These are phyloP conservation scores for Lobophora halterata DNA, from an alignment of 2,888 invertebrate genomes.

Conservation along the genomic window DNA sequence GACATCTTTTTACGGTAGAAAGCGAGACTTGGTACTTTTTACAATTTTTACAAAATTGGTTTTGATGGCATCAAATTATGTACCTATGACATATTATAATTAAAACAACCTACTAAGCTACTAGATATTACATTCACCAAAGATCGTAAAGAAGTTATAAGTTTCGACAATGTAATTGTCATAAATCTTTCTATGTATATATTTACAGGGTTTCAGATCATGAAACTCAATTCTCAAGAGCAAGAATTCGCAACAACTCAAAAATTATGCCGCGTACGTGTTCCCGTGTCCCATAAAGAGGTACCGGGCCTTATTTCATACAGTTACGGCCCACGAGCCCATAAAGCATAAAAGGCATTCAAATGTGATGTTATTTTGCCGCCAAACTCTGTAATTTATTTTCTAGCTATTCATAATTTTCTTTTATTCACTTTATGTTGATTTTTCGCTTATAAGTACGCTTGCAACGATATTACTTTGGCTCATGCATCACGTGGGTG, in stretches of 20 bases:
- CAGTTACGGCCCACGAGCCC: constrained; percentile 69
- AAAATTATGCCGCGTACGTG: constrained; percentile 76
- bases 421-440: constrained; percentile 82
- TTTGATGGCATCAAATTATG: too few species aligned
- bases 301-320: constrained; percentile 74
- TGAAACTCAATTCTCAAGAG: constrained; percentile 27
- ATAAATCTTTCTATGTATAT: too few species aligned
- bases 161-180: too few species aligned
- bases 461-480: constrained; percentile 77
- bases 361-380: constrained; percentile 81
- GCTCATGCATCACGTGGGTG: constrained; percentile 68
- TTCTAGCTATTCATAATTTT: constrained; percentile 80
- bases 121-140: too few species aligned
- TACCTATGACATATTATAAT: too few species aligned
- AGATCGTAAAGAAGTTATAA: too few species aligned
- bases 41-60: too few species aligned
- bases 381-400: constrained; percentile 80
- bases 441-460: constrained; percentile 77
- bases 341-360: constrained; percentile 81
- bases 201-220: constrained; percentile 15
- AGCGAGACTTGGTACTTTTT: too few species aligned
- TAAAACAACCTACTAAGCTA: too few species aligned
- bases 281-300: constrained; percentile 71
- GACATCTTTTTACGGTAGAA: too few species aligned
- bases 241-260: constrained; percentile 55